phyloP scores from a whole-genome alignment of 2,113 vertebrate genomes.

The Sylvilagus bachmani region DNA sequence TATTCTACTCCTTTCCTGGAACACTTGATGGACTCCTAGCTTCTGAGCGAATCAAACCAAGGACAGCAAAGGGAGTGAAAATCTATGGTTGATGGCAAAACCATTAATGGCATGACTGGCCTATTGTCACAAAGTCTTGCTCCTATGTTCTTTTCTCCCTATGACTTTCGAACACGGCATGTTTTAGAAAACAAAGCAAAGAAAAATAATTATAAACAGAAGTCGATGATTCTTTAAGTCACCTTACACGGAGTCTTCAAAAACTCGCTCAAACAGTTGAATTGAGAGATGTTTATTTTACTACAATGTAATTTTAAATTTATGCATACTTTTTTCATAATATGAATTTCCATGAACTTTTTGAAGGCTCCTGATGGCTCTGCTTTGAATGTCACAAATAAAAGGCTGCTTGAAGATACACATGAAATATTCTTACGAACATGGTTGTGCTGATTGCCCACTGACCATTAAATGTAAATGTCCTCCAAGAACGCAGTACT shows the following conservation, averaged over 20 bases:
- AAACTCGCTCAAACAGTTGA: no score
- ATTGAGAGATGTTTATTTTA: no score
- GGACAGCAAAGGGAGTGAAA: not conserved
- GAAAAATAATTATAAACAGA: not conserved
- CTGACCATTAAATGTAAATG: not conserved
- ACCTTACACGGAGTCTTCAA: not conserved
- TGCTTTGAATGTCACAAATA: not conserved
- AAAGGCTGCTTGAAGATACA: not conserved
- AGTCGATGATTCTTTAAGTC: conserved; percentile 12
- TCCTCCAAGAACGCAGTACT: not conserved
- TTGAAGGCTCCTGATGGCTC: not conserved
- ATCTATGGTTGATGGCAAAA: not conserved
- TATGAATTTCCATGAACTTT: no score
- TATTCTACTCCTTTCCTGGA: conserved; percentile 31
- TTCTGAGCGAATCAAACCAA: not conserved
- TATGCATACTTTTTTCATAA: no score
- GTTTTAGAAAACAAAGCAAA: conserved; percentile 21
- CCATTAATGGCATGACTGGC: not conserved
- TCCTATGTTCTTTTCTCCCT: not conserved
- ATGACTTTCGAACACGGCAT: not conserved
- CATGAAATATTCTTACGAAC: not conserved
- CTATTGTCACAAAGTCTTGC: not conserved
- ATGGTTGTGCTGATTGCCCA: not conserved
- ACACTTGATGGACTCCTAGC: not conserved
- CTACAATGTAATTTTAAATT: no score